Base-by-base conservation (phyloP, 1,140 invertebrate genomes). In the Cylas formicarius region DNA sequence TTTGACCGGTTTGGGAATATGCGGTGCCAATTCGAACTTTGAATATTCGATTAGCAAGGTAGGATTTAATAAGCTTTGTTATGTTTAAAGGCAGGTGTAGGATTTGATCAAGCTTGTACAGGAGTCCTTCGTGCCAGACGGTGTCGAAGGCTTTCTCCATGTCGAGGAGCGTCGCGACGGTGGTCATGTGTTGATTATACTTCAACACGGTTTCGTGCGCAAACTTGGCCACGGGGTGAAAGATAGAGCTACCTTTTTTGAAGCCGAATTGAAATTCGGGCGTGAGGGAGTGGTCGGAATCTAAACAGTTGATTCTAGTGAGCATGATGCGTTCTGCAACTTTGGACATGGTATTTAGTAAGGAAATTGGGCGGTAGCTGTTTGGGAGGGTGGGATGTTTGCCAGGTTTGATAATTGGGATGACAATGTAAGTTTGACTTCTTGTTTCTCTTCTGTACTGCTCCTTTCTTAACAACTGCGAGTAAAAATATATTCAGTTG, bases 61-160 rank as follows among this genome's bases (percentile, higher is more conserved):
- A 65, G 8, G 20, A 52, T 11, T 48, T 4, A 18, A 56, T 56
- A n/a, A 58, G 22, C 21, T 53, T 32, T 10, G 60, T 36, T 8
- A 62, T 7, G 11, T 47, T 11, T 11, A 16, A 17, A 11, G 42
- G 41, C 19, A 53, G 42, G 34, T 44, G 40, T 9, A 5, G 19
- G 9, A 21, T 23, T 29, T 21, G 21, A 13, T 48, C 36, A 4
- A 63, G 23, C 52, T 64, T 65, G 26, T 55, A 50, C 1, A 63
- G 27, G 1, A 66, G 35, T 11, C 55, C 62, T 3, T 52, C 31
- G 13, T 54, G 55, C 59, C 60, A 63, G 3, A 62, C 59, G 36
- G 27, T 51, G 39, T 66, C 61, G 38, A 65, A 65, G 3, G 62
- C 62, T 34, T 62, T 62, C 35, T 60, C 50, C n/a, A 62, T 45